Percentiles rank a stretch among this genome's conserved stretches.
phyloP scores from a whole-genome alignment of 2,797 vertebrate genomes.

The Rhinogobio ventralis region DNA sequence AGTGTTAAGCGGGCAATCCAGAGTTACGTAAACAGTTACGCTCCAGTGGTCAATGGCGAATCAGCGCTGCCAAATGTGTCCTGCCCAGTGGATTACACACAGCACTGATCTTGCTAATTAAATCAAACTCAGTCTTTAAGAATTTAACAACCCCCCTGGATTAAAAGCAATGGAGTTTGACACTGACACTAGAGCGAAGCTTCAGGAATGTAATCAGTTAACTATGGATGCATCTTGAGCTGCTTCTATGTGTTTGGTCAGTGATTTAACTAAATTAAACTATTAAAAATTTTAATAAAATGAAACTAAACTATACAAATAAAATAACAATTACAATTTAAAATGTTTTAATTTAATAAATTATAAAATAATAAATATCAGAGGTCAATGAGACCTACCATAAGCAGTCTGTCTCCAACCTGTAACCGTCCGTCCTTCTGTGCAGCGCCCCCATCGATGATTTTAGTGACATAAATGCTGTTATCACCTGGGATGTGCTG shows the following conservation, averaged over 20 bases:
- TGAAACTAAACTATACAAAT: background rate
- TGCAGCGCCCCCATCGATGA: conserved; percentile 95
- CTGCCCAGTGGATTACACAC: conserved; percentile 67
- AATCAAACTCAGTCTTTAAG: conserved; percentile 67
- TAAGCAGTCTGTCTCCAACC: conserved; percentile 93
- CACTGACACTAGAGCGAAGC: conserved; percentile 39
- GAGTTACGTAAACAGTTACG: conserved; percentile 34
- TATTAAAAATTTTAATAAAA: background rate
- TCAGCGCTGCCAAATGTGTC: conserved; percentile 44
- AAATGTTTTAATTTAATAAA: background rate
- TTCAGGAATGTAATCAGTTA: conserved; percentile 11
- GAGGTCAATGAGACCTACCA: conserved; percentile 78
- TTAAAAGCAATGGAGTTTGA: conserved; percentile 41
- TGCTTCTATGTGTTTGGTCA: background rate
- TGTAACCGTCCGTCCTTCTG: conserved; percentile 92
- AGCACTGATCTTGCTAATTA: conserved; percentile 72
- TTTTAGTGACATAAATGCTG: conserved; percentile 97
- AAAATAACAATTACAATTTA: background rate
- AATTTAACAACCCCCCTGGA: conserved; percentile 53
- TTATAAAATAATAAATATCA: background rate
- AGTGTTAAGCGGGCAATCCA: conserved; percentile 23
- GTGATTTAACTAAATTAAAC: background rate
- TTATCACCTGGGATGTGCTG: conserved; percentile 98
- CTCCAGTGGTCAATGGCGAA: conserved; percentile 52
- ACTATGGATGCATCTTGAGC: background rate